These are phyloP conservation scores for Megalops cyprinoides DNA, from an alignment of 2,797 vertebrate species.

Conservation along the genomic window DNA sequence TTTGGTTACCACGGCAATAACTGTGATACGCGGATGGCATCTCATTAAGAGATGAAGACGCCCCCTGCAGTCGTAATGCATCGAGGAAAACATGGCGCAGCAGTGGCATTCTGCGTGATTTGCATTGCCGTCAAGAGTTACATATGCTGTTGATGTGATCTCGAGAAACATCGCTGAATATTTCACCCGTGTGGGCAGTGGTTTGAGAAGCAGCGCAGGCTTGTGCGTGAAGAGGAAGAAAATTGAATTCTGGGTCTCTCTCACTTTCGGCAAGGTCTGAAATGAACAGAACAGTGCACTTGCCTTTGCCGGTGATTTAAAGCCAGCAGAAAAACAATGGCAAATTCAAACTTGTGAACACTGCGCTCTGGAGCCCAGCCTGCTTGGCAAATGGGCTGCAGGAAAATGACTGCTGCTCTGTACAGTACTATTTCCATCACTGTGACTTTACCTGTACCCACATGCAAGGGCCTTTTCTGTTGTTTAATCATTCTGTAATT, in stretches of 20 bases:
- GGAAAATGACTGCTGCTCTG: conserved; percentile 27
- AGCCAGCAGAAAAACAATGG: conserved; percentile 19
- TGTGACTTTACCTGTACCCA: conserved; percentile 35
- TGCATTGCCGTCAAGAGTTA: neutral
- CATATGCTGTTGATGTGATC: neutral
- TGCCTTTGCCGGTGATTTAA: neutral
- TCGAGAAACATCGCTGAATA: neutral
- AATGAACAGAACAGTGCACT: neutral
- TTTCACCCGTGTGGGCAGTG: neutral
- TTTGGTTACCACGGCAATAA: neutral
- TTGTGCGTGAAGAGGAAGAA: neutral
- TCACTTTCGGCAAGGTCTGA: neutral
- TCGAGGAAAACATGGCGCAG: no score
- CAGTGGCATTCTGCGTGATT: neutral
- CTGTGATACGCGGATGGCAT: neutral
- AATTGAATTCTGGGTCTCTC: conserved; percentile 4
- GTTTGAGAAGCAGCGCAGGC: neutral
- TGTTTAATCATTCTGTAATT: conserved; percentile 54
- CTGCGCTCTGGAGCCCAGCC: neutral
- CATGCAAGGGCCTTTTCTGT: conserved; percentile 38
- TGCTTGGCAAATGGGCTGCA: conserved; percentile 30
- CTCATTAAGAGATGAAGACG: no score
- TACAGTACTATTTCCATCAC: conserved; percentile 36
- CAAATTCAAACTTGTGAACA: neutral
- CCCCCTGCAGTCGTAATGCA: no score